These are phyloP conservation scores for Ormyrus rosae DNA, from an alignment of 2,888 invertebrate species.

Conservation along the genomic window DNA sequence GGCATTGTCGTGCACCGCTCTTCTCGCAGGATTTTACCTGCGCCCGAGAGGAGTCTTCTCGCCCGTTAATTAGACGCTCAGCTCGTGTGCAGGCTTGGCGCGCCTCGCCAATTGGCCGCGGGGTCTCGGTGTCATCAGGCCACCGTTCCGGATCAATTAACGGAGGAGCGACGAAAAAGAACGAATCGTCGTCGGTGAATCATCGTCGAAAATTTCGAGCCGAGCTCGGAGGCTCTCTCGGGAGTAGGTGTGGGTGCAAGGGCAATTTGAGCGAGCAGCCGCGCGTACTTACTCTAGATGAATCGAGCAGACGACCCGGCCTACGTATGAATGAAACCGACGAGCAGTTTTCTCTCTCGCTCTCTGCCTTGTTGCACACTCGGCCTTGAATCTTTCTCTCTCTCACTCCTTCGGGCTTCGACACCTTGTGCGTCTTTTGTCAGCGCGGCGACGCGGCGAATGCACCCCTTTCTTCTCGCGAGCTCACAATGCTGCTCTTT, in stretches of 20 bases:
- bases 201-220: no score
- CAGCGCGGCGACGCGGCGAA: not conserved
- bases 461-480: slow-evolving; percentile 4
- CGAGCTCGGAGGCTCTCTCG: no score
- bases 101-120: no score
- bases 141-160: no score
- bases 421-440: slow-evolving; percentile 22
- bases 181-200: no score
- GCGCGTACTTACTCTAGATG: slow-evolving; percentile 6
- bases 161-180: no score
- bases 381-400: slow-evolving; percentile 12
- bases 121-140: no score
- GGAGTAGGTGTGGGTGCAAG: slow-evolving; percentile 22
- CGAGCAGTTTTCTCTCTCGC: not conserved
- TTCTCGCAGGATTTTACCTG: no score
- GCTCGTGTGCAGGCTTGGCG: no score
- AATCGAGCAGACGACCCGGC: slow-evolving; percentile 9
- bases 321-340: slow-evolving; percentile 12
- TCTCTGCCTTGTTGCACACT: no score
- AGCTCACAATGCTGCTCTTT: not conserved
- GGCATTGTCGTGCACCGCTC: not conserved
- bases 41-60: no score
- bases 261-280: slow-evolving; percentile 7
- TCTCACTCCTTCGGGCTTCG: not conserved
- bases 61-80: no score